These are phyloP conservation scores for Nebria ingens DNA, from an alignment of 1,140 invertebrate species.

Conservation along the genomic window DNA sequence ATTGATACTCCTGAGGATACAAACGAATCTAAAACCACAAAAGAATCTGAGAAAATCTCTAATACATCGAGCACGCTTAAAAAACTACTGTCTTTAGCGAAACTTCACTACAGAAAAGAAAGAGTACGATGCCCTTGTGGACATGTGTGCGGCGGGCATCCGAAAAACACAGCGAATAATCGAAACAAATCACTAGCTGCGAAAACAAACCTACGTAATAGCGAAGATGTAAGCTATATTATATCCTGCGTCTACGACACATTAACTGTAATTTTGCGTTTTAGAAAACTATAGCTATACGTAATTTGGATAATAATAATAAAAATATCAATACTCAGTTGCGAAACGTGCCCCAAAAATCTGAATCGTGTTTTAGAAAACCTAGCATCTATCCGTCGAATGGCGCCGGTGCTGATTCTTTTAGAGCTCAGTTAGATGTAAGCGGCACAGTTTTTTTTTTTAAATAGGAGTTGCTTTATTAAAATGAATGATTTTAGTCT, in stretches of 20 bases:
- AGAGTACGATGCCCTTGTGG: conserved; percentile 38
- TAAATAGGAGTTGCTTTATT: not conserved
- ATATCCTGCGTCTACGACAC: too few relatives aligned
- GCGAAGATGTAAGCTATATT: conserved; percentile 10
- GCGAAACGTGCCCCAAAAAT: conserved; percentile 3
- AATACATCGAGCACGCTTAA: conserved; percentile 37
- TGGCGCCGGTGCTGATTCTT: conserved; percentile 30
- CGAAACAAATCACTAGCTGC: not conserved
- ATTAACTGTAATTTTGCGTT: not conserved
- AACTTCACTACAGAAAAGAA: conserved; percentile 33
- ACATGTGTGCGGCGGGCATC: conserved; percentile 37
- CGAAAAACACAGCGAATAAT: conserved; percentile 20
- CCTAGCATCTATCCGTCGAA: conserved; percentile 12
- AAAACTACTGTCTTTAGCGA: conserved; percentile 50
- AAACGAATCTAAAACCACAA: conserved; percentile 14
- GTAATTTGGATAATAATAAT: not conserved
- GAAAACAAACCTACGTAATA: conserved; percentile 11
- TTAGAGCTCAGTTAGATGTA: conserved; percentile 47
- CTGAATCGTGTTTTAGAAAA: conserved; percentile 10
- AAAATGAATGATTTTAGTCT: conserved; percentile 17
- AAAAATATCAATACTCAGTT: not conserved
- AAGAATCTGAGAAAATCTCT: conserved; percentile 21
- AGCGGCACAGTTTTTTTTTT: too few relatives aligned
- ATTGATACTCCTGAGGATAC: not conserved
- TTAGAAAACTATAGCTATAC: not conserved